Evolutionary conservation across 2,888 invertebrate genomes (phyloP).

Genomic region (Agrilus mali): DNA sequence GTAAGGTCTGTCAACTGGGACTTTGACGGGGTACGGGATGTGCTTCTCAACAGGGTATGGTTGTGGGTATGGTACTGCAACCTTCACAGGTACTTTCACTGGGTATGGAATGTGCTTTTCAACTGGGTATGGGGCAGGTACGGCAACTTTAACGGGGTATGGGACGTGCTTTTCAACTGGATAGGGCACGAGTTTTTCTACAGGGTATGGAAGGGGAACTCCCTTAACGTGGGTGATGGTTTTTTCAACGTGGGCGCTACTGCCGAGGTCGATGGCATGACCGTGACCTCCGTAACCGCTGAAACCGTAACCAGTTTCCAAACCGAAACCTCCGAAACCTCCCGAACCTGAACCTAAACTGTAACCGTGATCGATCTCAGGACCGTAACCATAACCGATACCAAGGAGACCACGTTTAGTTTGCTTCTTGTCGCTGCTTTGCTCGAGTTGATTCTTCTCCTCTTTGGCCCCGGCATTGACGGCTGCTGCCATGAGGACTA

Average conservation of each 20-base stretch:
- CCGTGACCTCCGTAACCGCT: slow-evolving; percentile 18
- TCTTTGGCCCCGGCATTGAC: slow-evolving; percentile 52
- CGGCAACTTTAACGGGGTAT: slow-evolving; percentile 47
- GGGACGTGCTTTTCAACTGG: slow-evolving; percentile 55
- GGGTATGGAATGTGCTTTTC: slow-evolving; percentile 61
- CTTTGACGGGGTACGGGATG: slow-evolving; percentile 54
- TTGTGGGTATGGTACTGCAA: slow-evolving; percentile 62
- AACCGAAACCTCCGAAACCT: slow-evolving; percentile 34
- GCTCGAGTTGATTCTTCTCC: slow-evolving; percentile 36
- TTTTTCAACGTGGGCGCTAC: slow-evolving; percentile 44
- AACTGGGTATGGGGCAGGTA: slow-evolving; percentile 56
- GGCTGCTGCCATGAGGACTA: slow-evolving; percentile 58
- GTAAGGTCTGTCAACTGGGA: slow-evolving; percentile 64
- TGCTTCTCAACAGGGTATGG: slow-evolving; percentile 71
- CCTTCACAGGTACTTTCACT: slow-evolving; percentile 66
- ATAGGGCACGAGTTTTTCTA: slow-evolving; percentile 49
- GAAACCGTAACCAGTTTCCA: slow-evolving; percentile 33
- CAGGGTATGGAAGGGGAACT: slow-evolving; percentile 50
- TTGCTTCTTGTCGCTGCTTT: slow-evolving; percentile 52
- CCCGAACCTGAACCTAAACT: slow-evolving; percentile 45
- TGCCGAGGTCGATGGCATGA: slow-evolving; percentile 24
- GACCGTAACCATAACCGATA: slow-evolving; percentile 70
- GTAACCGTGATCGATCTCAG: slow-evolving; percentile 63
- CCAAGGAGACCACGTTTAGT: slow-evolving; percentile 71
- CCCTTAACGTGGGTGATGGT: slow-evolving; percentile 55